Percentiles rank a stretch among this genome's conserved stretches.
phyloP scores from a whole-genome alignment of 2,113 vertebrate genomes.

The Delphinapterus leucas region DNA sequence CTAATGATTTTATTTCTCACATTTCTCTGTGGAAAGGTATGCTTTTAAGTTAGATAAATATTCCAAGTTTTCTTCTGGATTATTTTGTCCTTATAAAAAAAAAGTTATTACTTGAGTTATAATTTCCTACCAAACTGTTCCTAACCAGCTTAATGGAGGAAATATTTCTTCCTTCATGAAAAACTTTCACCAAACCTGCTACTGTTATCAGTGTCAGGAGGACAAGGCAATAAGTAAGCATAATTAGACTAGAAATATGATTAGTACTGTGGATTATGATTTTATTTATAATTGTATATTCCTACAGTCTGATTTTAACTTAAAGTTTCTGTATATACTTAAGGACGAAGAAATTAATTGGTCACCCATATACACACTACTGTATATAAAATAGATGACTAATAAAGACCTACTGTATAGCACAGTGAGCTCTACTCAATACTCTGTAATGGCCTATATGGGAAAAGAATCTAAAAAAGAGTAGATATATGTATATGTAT shows the following conservation, averaged over 20 bases:
- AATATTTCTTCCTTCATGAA: neutral
- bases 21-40: conserved; percentile 3
- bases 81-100: conserved; percentile 32
- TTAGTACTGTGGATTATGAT: neutral
- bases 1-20: neutral
- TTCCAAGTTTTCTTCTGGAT: neutral
- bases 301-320: neutral
- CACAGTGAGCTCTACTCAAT: neutral
- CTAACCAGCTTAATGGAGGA: neutral
- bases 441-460: neutral
- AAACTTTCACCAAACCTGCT: neutral
- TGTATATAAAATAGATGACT: too few species aligned
- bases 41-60: conserved; percentile 41
- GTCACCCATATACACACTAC: neutral
- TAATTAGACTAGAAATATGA: neutral
- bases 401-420: neutral
- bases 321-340: conserved; percentile 19
- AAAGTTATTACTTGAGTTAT: neutral
- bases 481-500: neutral
- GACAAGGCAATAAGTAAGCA: neutral
- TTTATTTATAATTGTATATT: conserved; percentile 8
- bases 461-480: neutral
- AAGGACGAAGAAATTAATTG: conserved; percentile 28
- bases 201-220: neutral
- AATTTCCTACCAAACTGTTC: neutral